A percentile compares a stretch with the other conserved stretches of the same genome.
Conservation (phyloP, 2,113 vertebrate genomes). For the Limanda limanda region DNA sequence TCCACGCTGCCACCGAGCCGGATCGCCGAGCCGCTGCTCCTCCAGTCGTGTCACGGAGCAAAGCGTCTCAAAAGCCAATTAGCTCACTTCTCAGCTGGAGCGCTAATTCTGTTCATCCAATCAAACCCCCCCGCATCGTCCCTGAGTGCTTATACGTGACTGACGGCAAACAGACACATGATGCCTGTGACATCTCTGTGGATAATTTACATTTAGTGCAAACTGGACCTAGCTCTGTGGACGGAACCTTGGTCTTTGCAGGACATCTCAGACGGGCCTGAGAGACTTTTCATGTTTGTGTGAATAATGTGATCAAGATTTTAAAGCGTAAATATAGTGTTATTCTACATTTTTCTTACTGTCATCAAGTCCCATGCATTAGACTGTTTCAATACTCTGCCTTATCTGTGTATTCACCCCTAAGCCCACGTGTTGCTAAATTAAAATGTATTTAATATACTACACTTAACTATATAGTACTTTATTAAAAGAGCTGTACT, state of each 20-base stretch:
- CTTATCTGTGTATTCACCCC: background rate
- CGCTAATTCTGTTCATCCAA: constrained; percentile 58
- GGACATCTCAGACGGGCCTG: constrained; percentile 2
- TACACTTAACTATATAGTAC: background rate
- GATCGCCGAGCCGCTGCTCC: constrained; percentile 10
- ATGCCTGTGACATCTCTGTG: constrained; percentile 26
- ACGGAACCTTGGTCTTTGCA: constrained; percentile 19
- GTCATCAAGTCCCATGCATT: background rate
- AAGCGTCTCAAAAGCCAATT: constrained; percentile 53
- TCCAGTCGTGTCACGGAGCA: constrained; percentile 29
- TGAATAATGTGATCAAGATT: constrained; percentile 48
- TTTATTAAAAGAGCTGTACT: background rate
- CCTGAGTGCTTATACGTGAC: background rate
- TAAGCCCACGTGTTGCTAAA: too few species aligned
- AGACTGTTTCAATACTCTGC: background rate
- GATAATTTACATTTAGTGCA: background rate
- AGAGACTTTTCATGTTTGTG: background rate
- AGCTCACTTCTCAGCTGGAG: constrained; percentile 32
- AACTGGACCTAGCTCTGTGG: constrained; percentile 22
- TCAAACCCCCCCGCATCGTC: constrained; percentile 41
- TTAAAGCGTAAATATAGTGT: background rate
- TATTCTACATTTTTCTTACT: constrained; percentile 21
- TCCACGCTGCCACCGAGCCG: constrained; percentile 15
- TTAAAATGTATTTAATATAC: too few species aligned
- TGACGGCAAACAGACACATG: constrained; percentile 5